Base-by-base conservation (phyloP, 2,888 invertebrate species). In the Protophormia terraenovae region DNA sequence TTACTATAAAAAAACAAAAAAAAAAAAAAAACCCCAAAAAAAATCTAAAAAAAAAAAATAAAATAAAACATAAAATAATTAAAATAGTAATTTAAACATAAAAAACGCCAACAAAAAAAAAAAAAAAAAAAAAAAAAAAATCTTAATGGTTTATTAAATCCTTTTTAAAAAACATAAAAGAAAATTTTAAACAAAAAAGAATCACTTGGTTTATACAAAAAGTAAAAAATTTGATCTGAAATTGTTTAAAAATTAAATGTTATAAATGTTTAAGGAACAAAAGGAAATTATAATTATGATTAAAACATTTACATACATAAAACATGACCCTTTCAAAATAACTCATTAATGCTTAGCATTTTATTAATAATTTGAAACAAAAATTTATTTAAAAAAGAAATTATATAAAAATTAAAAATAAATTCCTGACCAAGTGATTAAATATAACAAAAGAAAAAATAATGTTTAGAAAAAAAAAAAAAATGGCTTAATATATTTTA, bases 311-410 rank as follows among this genome's bases (percentile, higher is more conserved):
- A n/a, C n/a, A n/a, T n/a, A n/a, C n/a, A n/a, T n/a, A 71, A 73
- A 62, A 71, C 24, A 58, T 41, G 16, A 22, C 14, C 29, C 27
- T 22, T 60, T 38, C 50, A 55, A 38, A 80, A 60, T 47, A 75
- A 67, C 75, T 60, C 41, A 73, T 47, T 53, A 86, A 84, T 84
- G 84, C 83, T 83, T 84, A 86, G 86, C 84, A 84, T 84, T 86
- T 38, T 72, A 16, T 66, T 55, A 53, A 38, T 53, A 10, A 66
- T 38, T 32, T 47, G 10, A 53, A 19, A 12, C 4, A 38, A 47
- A 47, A 75, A 32, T 24, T 24, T 58, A 14, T 22, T 58, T 73
- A 60, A 76, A 67, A 2, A 53, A 58, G 19, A 58, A 75, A 3
- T 35, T 38, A 41, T 22, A 60, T 45, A 35, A 58, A 67, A 58